phyloP scores from a whole-genome alignment of 2,797 vertebrate species.

The Loriculus beryllinus region DNA sequence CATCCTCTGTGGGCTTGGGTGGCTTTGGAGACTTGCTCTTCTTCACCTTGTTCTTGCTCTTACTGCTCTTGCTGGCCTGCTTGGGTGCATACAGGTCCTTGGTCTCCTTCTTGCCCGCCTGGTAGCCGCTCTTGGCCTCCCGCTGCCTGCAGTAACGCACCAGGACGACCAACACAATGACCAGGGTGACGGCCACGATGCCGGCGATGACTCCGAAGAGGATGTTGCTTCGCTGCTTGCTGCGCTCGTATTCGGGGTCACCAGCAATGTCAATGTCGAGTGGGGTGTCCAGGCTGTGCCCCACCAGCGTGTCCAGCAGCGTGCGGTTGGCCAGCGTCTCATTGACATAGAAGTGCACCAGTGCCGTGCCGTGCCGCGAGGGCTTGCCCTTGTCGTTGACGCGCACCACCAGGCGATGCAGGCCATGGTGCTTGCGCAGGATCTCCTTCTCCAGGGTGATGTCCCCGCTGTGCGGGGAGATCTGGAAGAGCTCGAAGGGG shows the following conservation, averaged over 20 bases:
- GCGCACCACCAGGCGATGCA: constrained; percentile 91
- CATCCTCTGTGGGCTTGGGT: constrained; percentile 89
- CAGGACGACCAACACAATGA: constrained; percentile 89
- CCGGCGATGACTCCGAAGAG: constrained; percentile 90
- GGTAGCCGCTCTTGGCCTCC: constrained; percentile 95
- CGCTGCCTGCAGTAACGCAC: constrained; percentile 91
- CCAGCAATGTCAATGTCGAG: constrained; percentile 95
- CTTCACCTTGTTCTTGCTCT: constrained; percentile 88
- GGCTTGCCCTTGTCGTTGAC: constrained; percentile 94
- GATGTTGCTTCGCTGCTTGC: constrained; percentile 88
- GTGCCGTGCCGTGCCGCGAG: constrained; percentile 86
- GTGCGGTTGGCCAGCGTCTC: constrained; percentile 92
- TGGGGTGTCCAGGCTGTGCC: constrained; percentile 93
- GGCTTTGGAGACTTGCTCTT: constrained; percentile 94
- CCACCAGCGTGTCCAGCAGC: constrained; percentile 88
- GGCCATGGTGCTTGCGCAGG: constrained; percentile 88
- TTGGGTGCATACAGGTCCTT: constrained; percentile 95
- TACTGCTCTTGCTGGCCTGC: constrained; percentile 87
- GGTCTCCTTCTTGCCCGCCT: constrained; percentile 96
- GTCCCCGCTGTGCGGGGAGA: constrained; percentile 86
- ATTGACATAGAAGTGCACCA: constrained; percentile 95
- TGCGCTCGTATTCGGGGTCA: constrained; percentile 90
- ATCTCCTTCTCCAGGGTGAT: constrained; percentile 91
- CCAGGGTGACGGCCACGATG: constrained; percentile 87
- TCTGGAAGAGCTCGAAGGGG: constrained; percentile 92